Percentiles rank a stretch among this genome's conserved stretches.
Conservation (phyloP, 2,113 vertebrate genomes). For the Varanus salvator region DNA sequence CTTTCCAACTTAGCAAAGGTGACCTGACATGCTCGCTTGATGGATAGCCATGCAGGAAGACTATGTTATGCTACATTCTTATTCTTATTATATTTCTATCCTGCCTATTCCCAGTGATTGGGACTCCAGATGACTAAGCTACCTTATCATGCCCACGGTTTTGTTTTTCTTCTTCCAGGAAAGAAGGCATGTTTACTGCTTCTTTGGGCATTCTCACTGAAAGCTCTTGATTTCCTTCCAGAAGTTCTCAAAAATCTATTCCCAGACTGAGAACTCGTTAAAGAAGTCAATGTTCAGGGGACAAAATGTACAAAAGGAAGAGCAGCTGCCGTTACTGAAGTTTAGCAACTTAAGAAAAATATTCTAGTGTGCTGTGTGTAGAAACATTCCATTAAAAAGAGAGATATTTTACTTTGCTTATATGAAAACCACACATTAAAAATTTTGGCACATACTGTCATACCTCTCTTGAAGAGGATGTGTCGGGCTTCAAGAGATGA, state of each 20-base stretch:
- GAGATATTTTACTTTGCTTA: not conserved
- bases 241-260: conserved; percentile 14
- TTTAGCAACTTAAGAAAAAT: not conserved
- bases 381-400: not conserved
- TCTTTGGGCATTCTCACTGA: not conserved
- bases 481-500: not conserved
- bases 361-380: not conserved
- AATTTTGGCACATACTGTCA: not conserved
- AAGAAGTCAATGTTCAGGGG: not conserved
- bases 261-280: not conserved
- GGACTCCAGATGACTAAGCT: not conserved
- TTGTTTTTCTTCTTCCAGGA: not conserved
- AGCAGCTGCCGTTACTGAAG: not conserved
- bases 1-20: too few relatives aligned
- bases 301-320: conserved; percentile 12
- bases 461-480: not conserved
- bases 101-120: too few relatives aligned
- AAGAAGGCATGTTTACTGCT: not conserved
- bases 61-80: too few relatives aligned
- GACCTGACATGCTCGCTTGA: too few relatives aligned
- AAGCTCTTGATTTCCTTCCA: conserved; percentile 7
- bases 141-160: not conserved
- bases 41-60: too few relatives aligned
- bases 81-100: too few relatives aligned
- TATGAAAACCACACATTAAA: not conserved